A percentile compares a stretch with the other conserved stretches of the same genome.
phyloP scores from a whole-genome alignment of 2,113 vertebrate genomes.

The Hippotragus niger region DNA sequence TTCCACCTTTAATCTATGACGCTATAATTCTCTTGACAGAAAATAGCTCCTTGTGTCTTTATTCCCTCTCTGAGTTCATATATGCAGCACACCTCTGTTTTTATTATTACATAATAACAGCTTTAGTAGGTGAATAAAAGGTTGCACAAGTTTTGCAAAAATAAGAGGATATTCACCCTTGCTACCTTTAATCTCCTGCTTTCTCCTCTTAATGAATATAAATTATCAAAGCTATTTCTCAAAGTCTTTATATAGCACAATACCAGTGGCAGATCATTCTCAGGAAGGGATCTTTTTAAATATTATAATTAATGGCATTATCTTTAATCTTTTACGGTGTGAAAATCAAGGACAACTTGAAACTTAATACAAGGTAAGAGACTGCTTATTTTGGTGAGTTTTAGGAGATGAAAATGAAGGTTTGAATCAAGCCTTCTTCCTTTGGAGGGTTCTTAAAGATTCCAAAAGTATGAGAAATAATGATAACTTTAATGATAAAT shows the following conservation, averaged over 20 bases:
- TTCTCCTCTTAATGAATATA: conserved; percentile 86
- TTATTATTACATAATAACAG: conserved; percentile 87
- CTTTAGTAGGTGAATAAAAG: conserved; percentile 87
- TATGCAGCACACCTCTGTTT: conserved; percentile 79
- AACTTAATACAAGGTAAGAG: conserved; percentile 62
- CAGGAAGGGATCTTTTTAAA: conserved; percentile 76
- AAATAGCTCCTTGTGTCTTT: conserved; percentile 84
- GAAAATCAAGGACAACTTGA: conserved; percentile 80
- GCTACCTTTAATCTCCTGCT: conserved; percentile 89
- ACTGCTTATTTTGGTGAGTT: conserved; percentile 19
- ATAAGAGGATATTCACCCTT: conserved; percentile 87
- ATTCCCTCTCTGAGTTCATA: conserved; percentile 77
- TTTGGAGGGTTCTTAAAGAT: conserved; percentile 37
- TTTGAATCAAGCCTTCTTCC: conserved; percentile 41
- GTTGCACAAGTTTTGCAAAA: conserved; percentile 87
- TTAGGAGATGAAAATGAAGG: conserved; percentile 61
- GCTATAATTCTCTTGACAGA: conserved; percentile 83
- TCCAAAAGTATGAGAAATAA: conserved; percentile 2
- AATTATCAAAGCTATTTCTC: conserved; percentile 87
- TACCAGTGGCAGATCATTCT: conserved; percentile 77
- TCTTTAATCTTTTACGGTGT: conserved; percentile 84
- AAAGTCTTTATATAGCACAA: conserved; percentile 82
- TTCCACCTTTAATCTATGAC: conserved; percentile 89
- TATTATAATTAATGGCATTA: conserved; percentile 81
- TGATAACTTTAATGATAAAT: conserved; percentile 30